Evolutionary conservation across 1,140 invertebrate species (phyloP).

Genomic region (Trialeurodes vaporariorum): DNA sequence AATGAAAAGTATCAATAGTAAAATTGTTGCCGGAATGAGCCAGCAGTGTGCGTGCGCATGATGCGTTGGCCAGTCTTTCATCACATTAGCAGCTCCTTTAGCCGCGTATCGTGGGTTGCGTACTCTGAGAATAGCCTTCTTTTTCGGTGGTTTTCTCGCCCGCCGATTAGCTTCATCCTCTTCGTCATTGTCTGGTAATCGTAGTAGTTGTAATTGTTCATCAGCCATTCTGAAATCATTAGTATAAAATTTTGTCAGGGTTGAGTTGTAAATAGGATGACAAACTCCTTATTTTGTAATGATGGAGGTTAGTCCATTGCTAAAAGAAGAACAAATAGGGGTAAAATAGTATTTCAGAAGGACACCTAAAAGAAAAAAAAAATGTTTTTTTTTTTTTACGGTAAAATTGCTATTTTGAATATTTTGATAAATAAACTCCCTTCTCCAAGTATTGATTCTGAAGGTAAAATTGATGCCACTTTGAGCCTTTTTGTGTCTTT

Average conservation of each 20-base stretch:
- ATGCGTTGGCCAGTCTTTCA: not conserved
- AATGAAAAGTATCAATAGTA: not conserved
- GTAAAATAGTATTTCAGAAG: slow-evolving; percentile 71
- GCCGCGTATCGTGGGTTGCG: not conserved
- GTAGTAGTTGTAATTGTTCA: not conserved
- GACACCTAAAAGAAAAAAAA: slow-evolving; percentile 27
- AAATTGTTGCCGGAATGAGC: not conserved
- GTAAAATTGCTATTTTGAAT: no score
- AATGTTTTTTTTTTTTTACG: slow-evolving; percentile 14
- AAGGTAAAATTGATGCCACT: no score
- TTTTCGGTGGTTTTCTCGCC: not conserved
- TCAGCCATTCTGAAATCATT: not conserved
- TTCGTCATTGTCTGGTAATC: not conserved
- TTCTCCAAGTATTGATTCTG: no score
- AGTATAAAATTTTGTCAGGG: no score
- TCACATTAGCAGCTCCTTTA: not conserved
- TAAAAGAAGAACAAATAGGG: slow-evolving; percentile 76
- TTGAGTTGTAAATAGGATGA: not conserved
- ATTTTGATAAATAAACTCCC: no score
- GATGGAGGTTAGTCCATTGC: slow-evolving; percentile 81
- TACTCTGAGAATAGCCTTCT: not conserved
- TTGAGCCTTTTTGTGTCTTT: no score
- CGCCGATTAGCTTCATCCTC: not conserved
- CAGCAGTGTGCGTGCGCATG: not conserved
- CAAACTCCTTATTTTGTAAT: slow-evolving; percentile 28